Evolutionary conservation across 1,140 invertebrate genomes (phyloP).

Genomic region (Drosophila lowei): DNA sequence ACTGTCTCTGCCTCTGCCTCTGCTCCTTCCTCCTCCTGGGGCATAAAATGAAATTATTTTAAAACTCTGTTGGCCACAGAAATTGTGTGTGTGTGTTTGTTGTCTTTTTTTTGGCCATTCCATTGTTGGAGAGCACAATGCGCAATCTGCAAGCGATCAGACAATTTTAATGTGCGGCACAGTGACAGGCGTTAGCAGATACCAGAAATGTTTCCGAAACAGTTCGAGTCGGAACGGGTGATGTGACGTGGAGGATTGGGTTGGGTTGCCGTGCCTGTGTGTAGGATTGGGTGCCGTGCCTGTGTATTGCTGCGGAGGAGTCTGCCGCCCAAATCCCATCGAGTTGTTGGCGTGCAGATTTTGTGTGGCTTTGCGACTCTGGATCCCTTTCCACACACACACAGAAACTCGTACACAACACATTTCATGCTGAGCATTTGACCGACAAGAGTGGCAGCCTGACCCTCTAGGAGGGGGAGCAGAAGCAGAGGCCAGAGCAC

Average conservation of each 20-base stretch:
- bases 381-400: conserved; percentile 11
- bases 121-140: conserved; percentile 30
- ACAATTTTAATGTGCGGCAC: conserved; percentile 68
- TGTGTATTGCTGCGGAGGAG: neutral
- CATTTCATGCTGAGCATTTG: conserved; percentile 54
- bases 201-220: conserved; percentile 15
- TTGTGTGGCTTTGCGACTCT: conserved; percentile 41
- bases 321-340: conserved; percentile 38
- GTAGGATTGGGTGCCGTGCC: neutral
- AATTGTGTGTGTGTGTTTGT: conserved; percentile 28
- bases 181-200: conserved; percentile 64
- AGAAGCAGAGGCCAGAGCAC: conserved; percentile 18
- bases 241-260: no score
- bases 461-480: conserved; percentile 14
- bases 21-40: conserved; percentile 10
- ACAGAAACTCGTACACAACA: conserved; percentile 6
- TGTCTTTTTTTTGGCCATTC: conserved; percentile 9
- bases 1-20: conserved; percentile 13
- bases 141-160: conserved; percentile 74
- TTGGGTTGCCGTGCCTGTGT: no score
- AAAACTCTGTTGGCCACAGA: conserved; percentile 47
- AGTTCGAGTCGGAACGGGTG: neutral
- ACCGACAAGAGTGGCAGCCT: conserved; percentile 50
- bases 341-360: conserved; percentile 44
- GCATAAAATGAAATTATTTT: conserved; percentile 68